Conservation (phyloP, 2,888 invertebrate species). For the Lamellibrachia columna region DNA sequence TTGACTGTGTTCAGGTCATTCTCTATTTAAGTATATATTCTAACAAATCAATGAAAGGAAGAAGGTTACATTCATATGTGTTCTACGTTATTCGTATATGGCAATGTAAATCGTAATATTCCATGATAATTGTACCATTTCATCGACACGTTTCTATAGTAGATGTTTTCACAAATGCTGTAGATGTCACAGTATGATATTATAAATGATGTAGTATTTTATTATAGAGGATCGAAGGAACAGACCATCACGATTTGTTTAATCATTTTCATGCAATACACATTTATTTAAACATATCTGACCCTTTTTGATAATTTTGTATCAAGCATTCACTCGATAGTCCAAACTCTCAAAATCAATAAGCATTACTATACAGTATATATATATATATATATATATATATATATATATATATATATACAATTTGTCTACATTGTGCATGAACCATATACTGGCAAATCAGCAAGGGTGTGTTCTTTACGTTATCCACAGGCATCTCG, state of each 20-base stretch:
- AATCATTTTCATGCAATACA: too few relatives aligned
- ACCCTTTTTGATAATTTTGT: not conserved
- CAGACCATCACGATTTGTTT: too few relatives aligned
- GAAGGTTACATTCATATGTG: not conserved
- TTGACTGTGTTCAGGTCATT: too few relatives aligned
- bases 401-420: not conserved
- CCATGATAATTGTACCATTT: not conserved
- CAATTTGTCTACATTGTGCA: not conserved
- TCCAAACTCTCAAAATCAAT: not conserved
- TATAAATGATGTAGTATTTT: not conserved
- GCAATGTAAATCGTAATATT: too few relatives aligned
- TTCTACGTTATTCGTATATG: too few relatives aligned
- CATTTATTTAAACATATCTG: too few relatives aligned
- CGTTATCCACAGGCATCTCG: not conserved
- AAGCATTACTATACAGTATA: not conserved
- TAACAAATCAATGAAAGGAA: not conserved
- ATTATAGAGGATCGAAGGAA: too few relatives aligned
- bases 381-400: too few relatives aligned
- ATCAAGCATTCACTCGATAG: not conserved
- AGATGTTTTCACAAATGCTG: not conserved
- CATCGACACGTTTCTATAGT: not conserved
- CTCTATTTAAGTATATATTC: not conserved
- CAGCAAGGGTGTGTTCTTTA: not conserved
- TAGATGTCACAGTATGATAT: not conserved
- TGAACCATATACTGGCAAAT: not conserved